Evolutionary conservation across 2,888 invertebrate genomes (phyloP), one percentile per base, ranked within the genome.

Genomic region (Panzeria rudis): DNA sequence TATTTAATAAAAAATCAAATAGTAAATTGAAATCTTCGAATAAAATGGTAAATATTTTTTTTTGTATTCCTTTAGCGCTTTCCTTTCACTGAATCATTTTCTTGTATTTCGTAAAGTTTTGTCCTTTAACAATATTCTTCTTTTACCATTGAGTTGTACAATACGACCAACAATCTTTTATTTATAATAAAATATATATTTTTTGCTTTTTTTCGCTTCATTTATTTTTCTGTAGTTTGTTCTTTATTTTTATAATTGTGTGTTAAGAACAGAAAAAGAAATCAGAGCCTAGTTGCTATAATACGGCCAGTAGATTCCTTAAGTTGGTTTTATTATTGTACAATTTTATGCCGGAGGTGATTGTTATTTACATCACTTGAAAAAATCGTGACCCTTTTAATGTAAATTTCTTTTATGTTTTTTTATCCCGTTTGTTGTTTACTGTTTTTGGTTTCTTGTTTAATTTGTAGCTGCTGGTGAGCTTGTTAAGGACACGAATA

Each of bases 301-400:
- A 38, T 11, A 11, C 3, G 38, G 38, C 38, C 38, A 38, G 38
- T 38, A 11, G 38, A 47, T 17, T 17, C 20, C 8, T 50, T 41
- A 41, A 41, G 41, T 15, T 50, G 17, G 3, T 20, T 7, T 17
- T 20, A 17, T 20, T 50, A 20, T 50, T 50, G 8, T 17, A n/a
- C 50, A 50, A 50, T 50, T 50, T 50, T 20, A 20, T 50, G 50
- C 17, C 50, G 20, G 50, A 50, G 50, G 20, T 50, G 50, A 50
- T 50, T 50, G 17, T 50, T 20, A 8, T 50, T 50, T 50, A 20
- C 50, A 50, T 17, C 50, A 20, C 50, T 8, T 3, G 38, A 38
- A 17, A 50, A 9, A 8, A 17, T 50, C 50, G 50, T 50, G 50
- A 50, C 50, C 50, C 17, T 20, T 50, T 50, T 17, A 50, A 50